Conservation (phyloP, 1,140 invertebrate species). For the Hypothenemus hampei region DNA sequence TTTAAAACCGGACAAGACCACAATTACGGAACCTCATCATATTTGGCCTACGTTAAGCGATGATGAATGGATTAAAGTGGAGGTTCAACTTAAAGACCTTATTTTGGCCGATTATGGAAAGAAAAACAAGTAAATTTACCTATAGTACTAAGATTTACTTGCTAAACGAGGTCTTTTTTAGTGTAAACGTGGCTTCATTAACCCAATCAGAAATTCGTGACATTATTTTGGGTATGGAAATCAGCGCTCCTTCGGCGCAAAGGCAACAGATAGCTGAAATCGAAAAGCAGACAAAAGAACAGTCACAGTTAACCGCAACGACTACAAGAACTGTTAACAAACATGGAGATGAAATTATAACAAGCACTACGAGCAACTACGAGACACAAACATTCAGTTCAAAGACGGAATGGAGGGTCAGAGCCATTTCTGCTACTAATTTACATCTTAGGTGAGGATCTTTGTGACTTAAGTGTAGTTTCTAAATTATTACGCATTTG, state of each 20-base stretch:
- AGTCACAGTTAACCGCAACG: constrained; percentile 95
- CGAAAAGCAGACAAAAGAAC: constrained; percentile 99
- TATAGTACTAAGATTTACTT: neutral
- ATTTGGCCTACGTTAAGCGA: constrained; percentile 98
- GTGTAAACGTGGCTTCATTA: constrained; percentile 95
- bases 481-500: too few species aligned
- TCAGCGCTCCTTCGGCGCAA: constrained; percentile 96
- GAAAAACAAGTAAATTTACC: constrained; percentile 78
- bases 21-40: constrained; percentile 97
- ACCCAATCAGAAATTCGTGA: constrained; percentile 99
- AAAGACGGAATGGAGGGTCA: constrained; percentile 97
- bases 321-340: constrained; percentile 98
- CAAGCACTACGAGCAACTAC: constrained; percentile 97
- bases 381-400: constrained; percentile 97
- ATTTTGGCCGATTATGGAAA: constrained; percentile 99
- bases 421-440: constrained; percentile 98
- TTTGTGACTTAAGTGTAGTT: too few species aligned
- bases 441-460: constrained; percentile 65
- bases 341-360: constrained; percentile 99
- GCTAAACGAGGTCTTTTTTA: constrained; percentile 36
- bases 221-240: constrained; percentile 99
- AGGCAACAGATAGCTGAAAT: constrained; percentile 99
- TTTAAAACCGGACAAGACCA: constrained; percentile 97
- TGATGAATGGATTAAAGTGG: constrained; percentile 99
- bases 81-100: constrained; percentile 96